A percentile compares a stretch with the other conserved stretches of the same genome.
Evolutionary conservation across 2,797 vertebrate species (phyloP).

Genomic region (Dromococcyx pavoninus): DNA sequence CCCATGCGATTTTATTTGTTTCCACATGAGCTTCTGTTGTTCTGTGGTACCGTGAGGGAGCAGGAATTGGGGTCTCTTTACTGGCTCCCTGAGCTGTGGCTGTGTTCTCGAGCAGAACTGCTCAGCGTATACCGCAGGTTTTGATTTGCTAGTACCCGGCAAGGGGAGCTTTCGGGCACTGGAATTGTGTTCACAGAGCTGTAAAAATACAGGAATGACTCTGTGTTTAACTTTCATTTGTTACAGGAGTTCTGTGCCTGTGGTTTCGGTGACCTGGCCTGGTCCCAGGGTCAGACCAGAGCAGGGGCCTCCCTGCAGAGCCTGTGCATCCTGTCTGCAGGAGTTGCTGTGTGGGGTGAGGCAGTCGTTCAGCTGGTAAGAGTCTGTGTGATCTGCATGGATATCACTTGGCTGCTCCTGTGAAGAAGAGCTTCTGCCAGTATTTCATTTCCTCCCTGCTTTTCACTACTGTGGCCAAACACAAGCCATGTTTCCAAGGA

Average conservation of each 20-base stretch:
- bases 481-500: too few relatives aligned
- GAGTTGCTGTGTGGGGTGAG: neutral
- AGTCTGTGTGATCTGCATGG: neutral
- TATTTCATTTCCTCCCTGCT: too few relatives aligned
- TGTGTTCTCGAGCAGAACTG: conserved; percentile 18
- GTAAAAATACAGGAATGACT: neutral
- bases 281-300: rapidly evolving
- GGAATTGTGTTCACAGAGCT: neutral
- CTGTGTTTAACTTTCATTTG: neutral
- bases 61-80: neutral
- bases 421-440: too few relatives aligned
- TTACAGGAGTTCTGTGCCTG: neutral
- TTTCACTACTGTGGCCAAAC: too few relatives aligned
- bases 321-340: neutral
- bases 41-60: neutral
- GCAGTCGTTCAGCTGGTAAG: neutral
- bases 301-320: neutral
- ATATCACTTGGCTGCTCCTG: too few relatives aligned
- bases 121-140: neutral
- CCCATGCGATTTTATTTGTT: neutral
- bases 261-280: neutral
- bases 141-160: neutral
- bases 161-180: neutral
- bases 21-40: neutral
- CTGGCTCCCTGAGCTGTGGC: neutral